phyloP scores from a whole-genome alignment of 1,140 invertebrate species.

The Octopus sinensis region DNA sequence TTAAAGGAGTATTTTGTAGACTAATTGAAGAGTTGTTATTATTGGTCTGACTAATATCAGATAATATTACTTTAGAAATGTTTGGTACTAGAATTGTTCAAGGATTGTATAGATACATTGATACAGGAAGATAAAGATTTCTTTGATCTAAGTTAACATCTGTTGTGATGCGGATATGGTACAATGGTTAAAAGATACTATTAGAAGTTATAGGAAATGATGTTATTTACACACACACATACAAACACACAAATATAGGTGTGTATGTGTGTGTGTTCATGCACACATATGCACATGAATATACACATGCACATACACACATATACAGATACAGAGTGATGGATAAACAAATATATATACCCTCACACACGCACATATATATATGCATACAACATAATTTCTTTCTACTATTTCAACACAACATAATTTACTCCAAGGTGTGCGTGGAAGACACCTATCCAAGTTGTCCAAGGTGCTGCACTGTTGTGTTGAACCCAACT shows the following conservation, averaged over 20 bases:
- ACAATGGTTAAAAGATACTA: no score
- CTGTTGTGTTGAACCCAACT: no score
- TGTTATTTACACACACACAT: not conserved
- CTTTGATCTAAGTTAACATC: not conserved
- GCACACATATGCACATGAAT: not conserved
- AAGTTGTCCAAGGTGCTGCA: no score
- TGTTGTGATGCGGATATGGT: not conserved
- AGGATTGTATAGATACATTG: not conserved
- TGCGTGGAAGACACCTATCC: no score
- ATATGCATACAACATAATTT: not conserved
- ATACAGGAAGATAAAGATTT: not conserved
- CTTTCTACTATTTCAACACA: no score
- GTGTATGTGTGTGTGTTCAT: not conserved
- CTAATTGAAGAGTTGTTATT: no score
- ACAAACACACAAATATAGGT: not conserved
- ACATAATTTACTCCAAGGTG: no score
- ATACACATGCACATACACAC: constrained; percentile 12
- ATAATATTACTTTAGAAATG: not conserved
- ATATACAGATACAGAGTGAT: constrained; percentile 17
- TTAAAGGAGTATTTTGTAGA: no score
- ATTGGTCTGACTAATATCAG: no score
- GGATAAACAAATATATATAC: not conserved
- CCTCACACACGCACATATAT: not conserved
- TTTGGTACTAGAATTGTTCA: not conserved
- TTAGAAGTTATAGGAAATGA: not conserved